Conservation (phyloP, 2,888 invertebrate genomes). For the Gastrophysa polygoni region DNA sequence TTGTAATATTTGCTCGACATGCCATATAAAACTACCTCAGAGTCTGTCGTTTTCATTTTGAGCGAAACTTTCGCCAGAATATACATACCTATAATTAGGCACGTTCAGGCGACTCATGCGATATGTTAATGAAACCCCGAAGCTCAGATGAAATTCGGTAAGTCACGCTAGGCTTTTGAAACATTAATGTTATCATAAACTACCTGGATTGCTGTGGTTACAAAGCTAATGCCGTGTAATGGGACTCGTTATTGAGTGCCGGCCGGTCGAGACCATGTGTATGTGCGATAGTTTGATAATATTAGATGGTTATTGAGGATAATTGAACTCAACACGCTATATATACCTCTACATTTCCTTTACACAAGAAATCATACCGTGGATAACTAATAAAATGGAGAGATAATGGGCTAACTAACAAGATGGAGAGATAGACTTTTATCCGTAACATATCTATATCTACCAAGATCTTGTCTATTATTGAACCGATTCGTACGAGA, state of each 20-base stretch:
- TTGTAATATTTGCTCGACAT: slow-evolving; percentile 13
- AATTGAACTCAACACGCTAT: slow-evolving; percentile 43
- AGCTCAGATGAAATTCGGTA: slow-evolving; percentile 52
- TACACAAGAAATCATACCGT: too few species aligned
- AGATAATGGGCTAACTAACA: too few species aligned
- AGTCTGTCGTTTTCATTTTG: slow-evolving; percentile 31
- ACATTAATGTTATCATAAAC: slow-evolving; percentile 54
- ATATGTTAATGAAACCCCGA: slow-evolving; percentile 53
- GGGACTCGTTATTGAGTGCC: slow-evolving; percentile 52
- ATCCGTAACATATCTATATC: too few species aligned
- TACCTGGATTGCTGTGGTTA: slow-evolving; percentile 55
- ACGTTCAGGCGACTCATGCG: slow-evolving; percentile 52
- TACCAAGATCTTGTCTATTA: too few species aligned
- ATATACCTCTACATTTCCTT: slow-evolving; percentile 5
- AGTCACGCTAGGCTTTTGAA: slow-evolving; percentile 53
- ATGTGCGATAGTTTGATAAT: slow-evolving; percentile 51
- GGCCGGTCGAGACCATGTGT: slow-evolving; percentile 47
- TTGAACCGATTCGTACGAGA: too few species aligned
- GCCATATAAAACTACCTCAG: slow-evolving; percentile 24
- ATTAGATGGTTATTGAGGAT: slow-evolving; percentile 48
- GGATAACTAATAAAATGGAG: too few species aligned
- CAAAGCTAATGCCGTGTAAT: slow-evolving; percentile 55
- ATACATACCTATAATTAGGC: slow-evolving; percentile 46
- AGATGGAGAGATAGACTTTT: too few species aligned
- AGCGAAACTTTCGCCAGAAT: slow-evolving; percentile 28